Evolutionary conservation across 2,113 vertebrate species (phyloP), one percentile per base, ranked within the genome.

Genomic region (Bujurquina vittata): DNA sequence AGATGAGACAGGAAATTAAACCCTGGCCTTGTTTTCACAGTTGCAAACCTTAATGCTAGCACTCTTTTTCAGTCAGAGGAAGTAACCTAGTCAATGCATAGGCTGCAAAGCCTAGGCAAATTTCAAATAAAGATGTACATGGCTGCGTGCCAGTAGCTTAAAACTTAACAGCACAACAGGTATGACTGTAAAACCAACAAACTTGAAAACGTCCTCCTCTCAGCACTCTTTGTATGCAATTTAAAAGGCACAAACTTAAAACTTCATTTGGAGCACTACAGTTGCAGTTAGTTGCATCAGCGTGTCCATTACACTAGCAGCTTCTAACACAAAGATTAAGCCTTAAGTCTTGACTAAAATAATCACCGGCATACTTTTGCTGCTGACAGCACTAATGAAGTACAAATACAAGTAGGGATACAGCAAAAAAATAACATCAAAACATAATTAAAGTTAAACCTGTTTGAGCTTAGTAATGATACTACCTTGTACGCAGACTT

Each of bases 201-300:
- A 29, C 2, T 35, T 6, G 20, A 7, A n/a, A 14, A 29, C 18
- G 3, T 43, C 7, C n/a, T 58, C 33, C 52, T 58, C 35, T 59
- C 3, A 55, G 17, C 43, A 6, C 17, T 17, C 57, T 4, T 40
- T 10, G 22, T 62, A 80, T n/a, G 5, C 72, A 31, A 18, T 35
- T 78, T 62, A 7, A 80, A 54, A 79, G 46, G 37, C 56, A 33
- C 37, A 57, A 74, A 76, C n/a, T 57, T n/a, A 72, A 23, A 54
- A 52, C 9, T 31, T 29, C 63, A 49, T 67, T 67, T 67, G 46
- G 40, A 20, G 10, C 31, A 37, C 14, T 59, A 35, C 33, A 73
- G 77, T 93, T 94, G 81, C 93, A 92, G 83, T 75, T 22, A 69
- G 80, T 93, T 93, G 89, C 93, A 87, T 94, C 93, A 93, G 80